Evolutionary conservation across 2,113 vertebrate genomes (phyloP).

Genomic region (Spizaetus ornatus): DNA sequence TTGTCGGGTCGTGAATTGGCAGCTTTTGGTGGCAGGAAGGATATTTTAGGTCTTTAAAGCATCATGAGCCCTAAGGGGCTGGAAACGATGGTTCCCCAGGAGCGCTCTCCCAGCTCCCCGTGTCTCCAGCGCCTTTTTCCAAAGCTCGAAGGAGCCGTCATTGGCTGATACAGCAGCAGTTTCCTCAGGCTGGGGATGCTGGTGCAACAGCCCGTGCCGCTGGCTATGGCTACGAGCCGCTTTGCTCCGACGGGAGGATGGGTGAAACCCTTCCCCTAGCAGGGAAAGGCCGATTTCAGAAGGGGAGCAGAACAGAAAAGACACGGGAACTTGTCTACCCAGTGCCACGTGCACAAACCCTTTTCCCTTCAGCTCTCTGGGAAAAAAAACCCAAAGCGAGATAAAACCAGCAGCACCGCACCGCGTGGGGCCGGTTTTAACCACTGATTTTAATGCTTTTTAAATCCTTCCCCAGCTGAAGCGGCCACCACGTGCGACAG

Average conservation of each 20-base stretch:
- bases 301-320: background rate
- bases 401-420: background rate
- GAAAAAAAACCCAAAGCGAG: background rate
- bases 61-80: background rate
- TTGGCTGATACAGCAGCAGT: fast-evolving
- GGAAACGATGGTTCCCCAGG: fast-evolving
- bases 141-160: background rate
- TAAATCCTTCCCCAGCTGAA: background rate
- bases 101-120: fast-evolving
- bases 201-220: background rate
- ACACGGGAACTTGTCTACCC: fast-evolving
- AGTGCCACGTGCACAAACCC: fast-evolving
- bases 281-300: background rate
- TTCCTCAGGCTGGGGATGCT: background rate
- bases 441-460: background rate
- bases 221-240: fast-evolving
- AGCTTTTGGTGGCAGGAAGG: background rate
- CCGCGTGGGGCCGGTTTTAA: fast-evolving
- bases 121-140: background rate
- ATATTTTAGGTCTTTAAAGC: background rate
- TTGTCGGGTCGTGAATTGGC: fast-evolving
- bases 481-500: background rate
- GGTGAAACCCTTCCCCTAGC: background rate
- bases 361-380: background rate
- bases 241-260: fast-evolving